Percentiles rank a stretch among this genome's conserved stretches.
phyloP scores from a whole-genome alignment of 2,888 invertebrate genomes.

The Melanotus villosus region DNA sequence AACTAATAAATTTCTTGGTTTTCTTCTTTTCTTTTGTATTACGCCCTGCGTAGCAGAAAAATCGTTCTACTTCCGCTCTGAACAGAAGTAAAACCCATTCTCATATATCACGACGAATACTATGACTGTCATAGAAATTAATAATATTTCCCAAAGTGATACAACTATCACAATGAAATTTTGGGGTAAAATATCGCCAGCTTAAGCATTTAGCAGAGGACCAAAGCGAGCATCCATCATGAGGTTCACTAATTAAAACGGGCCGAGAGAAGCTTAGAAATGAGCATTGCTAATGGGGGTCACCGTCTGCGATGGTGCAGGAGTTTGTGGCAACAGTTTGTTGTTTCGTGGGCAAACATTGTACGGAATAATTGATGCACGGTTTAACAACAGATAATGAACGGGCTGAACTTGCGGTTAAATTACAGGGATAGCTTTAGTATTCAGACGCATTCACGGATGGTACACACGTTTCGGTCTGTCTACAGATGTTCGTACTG shows the following conservation, averaged over 20 bases:
- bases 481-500: constrained; percentile 40
- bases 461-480: constrained; percentile 43
- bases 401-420: constrained; percentile 45
- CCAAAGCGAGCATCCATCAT: constrained; percentile 39
- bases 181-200: constrained; percentile 31
- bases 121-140: constrained; percentile 18
- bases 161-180: constrained; percentile 43
- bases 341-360: constrained; percentile 47
- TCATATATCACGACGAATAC: background rate
- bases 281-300: constrained; percentile 43
- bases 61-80: too few relatives aligned
- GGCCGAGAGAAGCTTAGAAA: constrained; percentile 31
- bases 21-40: too few relatives aligned
- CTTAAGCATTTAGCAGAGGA: constrained; percentile 33
- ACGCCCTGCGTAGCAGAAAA: too few relatives aligned
- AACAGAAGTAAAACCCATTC: too few relatives aligned
- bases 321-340: constrained; percentile 46
- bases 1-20: too few relatives aligned
- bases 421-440: constrained; percentile 44
- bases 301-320: constrained; percentile 33
- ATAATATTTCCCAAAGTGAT: constrained; percentile 33
- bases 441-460: constrained; percentile 36
- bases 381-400: constrained; percentile 48
- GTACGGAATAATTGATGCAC: constrained; percentile 49
- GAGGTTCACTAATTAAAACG: constrained; percentile 43